Conservation (phyloP, 2,797 vertebrate genomes). For the Tinamus major region DNA sequence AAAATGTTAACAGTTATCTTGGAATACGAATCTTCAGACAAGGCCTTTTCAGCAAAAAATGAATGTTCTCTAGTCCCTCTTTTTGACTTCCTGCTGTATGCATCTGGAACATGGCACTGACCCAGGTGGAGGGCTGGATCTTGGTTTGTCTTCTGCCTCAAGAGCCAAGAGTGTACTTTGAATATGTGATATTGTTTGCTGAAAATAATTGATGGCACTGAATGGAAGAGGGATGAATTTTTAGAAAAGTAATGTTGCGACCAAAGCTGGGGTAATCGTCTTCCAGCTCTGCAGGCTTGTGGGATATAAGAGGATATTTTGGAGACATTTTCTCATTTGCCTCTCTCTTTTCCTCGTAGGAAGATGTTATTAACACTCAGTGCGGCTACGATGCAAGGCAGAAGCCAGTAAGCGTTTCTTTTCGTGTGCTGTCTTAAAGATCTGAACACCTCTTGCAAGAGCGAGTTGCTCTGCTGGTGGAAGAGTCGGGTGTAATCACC, state of each 20-base stretch:
- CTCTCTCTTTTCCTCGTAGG: constrained; percentile 80
- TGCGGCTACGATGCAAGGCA: constrained; percentile 97
- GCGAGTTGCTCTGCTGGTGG: neutral
- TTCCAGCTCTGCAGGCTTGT: neutral
- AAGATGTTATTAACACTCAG: constrained; percentile 99
- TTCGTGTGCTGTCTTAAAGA: neutral
- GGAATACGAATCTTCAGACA: neutral
- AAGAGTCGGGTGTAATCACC: neutral
- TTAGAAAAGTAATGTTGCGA: neutral
- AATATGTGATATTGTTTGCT: neutral
- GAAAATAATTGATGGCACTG: neutral
- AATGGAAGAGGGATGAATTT: neutral
- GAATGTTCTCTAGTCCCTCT: neutral
- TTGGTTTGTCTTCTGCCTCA: neutral
- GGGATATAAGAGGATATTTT: neutral
- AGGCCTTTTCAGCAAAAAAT: neutral
- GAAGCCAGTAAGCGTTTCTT: constrained; percentile 88
- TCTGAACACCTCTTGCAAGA: constrained; percentile 37
- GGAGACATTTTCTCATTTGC: neutral
- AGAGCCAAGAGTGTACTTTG: neutral
- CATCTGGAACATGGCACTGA: neutral
- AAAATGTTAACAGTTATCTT: neutral
- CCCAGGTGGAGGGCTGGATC: neutral
- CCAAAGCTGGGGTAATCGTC: neutral
- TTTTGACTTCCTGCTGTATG: neutral